Conservation (phyloP, 2,113 vertebrate species). For the Spea bombifrons region DNA sequence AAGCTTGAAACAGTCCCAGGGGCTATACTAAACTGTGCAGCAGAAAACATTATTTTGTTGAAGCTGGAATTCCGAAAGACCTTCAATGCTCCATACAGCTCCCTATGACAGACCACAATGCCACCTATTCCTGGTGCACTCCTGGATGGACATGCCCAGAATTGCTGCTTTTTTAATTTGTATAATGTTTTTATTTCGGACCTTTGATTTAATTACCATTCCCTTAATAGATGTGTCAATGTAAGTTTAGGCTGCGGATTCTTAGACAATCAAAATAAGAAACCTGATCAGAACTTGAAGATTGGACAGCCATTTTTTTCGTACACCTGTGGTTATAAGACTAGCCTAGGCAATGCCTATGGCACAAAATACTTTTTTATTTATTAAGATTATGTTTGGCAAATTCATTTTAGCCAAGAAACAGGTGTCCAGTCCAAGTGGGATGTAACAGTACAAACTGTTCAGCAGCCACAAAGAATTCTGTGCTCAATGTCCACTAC, state of each 20-base stretch:
- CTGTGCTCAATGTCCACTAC: not conserved
- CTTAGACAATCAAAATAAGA: conserved; percentile 60
- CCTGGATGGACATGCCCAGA: conserved; percentile 57
- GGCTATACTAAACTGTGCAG: conserved; percentile 51
- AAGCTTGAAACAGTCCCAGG: conserved; percentile 51
- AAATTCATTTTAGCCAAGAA: not conserved
- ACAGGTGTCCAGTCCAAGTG: not conserved
- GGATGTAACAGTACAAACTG: not conserved
- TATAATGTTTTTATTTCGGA: conserved; percentile 37
- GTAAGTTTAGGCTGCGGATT: conserved; percentile 57
- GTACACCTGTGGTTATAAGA: too few relatives aligned
- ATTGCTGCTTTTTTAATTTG: conserved; percentile 67
- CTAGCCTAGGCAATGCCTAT: too few relatives aligned
- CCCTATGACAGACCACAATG: conserved; percentile 60
- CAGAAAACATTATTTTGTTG: conserved; percentile 53
- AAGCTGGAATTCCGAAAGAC: conserved; percentile 44
- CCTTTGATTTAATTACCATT: conserved; percentile 45
- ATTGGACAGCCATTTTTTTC: conserved; percentile 2
- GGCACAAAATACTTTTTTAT: not conserved
- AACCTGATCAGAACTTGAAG: conserved; percentile 14
- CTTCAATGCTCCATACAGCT: conserved; percentile 48
- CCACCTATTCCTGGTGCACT: conserved; percentile 60
- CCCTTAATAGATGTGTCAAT: conserved; percentile 50
- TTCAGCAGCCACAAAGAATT: not conserved
- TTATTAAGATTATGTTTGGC: not conserved